Evolutionary conservation across 2,888 invertebrate species (phyloP).

Genomic region (Harpalus rufipes): DNA sequence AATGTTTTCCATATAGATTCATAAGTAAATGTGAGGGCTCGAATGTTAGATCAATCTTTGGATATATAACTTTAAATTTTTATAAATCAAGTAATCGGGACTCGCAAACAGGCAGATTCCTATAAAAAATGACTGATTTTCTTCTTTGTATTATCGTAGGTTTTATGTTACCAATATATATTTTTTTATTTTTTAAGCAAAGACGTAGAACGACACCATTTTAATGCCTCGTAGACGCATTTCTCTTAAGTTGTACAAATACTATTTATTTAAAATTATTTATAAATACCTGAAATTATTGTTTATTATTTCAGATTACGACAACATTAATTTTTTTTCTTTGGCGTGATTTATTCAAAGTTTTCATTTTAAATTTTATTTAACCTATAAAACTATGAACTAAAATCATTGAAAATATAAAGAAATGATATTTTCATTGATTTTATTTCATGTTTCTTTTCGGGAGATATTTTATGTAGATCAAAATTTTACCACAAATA

Average conservation of each 20-base stretch:
- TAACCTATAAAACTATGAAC: slow-evolving; percentile 50
- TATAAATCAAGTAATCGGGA: neutral
- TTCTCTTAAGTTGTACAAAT: slow-evolving; percentile 69
- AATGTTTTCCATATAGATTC: slow-evolving; percentile 7
- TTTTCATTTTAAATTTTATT: slow-evolving; percentile 70
- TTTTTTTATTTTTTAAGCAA: slow-evolving; percentile 47
- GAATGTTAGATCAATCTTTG: neutral
- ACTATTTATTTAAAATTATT: slow-evolving; percentile 71
- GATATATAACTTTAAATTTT: slow-evolving; percentile 9
- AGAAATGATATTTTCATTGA: slow-evolving; percentile 67
- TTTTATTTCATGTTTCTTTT: slow-evolving; percentile 68
- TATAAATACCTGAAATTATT: slow-evolving; percentile 69
- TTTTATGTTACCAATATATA: slow-evolving; percentile 50
- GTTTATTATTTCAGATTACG: slow-evolving; percentile 74
- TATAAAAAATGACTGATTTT: slow-evolving; percentile 50
- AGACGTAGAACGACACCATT: slow-evolving; percentile 74
- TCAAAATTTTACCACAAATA: slow-evolving; percentile 68
- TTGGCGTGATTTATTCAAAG: slow-evolving; percentile 73
- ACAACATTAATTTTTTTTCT: slow-evolving; percentile 73
- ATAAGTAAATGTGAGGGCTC: slow-evolving; percentile 27
- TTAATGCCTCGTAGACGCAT: slow-evolving; percentile 71
- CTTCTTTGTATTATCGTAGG: slow-evolving; percentile 20
- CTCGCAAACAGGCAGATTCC: slow-evolving; percentile 29
- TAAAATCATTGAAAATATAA: slow-evolving; percentile 43
- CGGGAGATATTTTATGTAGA: slow-evolving; percentile 73